Conservation (phyloP, 2,113 vertebrate species). For the Podarcis muralis region DNA sequence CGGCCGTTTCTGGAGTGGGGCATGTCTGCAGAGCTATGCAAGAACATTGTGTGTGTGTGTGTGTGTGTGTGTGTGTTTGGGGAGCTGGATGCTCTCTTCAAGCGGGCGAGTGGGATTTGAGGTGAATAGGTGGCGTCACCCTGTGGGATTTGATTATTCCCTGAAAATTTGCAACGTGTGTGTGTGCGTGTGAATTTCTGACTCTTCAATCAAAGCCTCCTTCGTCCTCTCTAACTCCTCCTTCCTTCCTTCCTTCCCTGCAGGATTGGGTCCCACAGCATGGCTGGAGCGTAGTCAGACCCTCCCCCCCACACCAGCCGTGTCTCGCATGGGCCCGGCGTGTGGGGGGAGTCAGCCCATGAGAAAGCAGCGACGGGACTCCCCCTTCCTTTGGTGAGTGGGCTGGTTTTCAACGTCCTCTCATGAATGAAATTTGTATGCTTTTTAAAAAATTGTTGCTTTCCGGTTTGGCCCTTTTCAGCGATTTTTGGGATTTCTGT, state of each 20-base stretch:
- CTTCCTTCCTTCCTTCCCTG: neutral
- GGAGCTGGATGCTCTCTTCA: neutral
- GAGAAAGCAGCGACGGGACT: neutral
- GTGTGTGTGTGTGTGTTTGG: neutral
- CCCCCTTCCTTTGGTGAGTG: constrained; percentile 17
- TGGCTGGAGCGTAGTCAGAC: constrained; percentile 15
- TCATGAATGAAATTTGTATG: neutral
- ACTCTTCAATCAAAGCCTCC: neutral
- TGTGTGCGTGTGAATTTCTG: neutral
- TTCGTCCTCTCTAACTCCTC: no score
- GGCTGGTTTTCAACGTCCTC: fast-evolving
- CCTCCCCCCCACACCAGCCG: neutral
- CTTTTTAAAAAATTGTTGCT: neutral
- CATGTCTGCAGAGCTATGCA: neutral
- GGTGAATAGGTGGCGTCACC: neutral
- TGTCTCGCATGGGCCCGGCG: constrained; percentile 9
- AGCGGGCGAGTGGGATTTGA: no score
- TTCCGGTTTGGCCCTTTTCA: neutral
- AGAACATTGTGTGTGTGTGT: neutral
- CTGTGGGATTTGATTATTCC: neutral
- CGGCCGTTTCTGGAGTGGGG: neutral
- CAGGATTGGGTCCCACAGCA: neutral
- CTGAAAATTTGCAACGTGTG: neutral
- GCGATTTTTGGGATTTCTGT: no score
- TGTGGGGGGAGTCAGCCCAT: constrained; percentile 7